Evolutionary conservation across 1,140 invertebrate species (phyloP).

Genomic region (Chymomyza costata): DNA sequence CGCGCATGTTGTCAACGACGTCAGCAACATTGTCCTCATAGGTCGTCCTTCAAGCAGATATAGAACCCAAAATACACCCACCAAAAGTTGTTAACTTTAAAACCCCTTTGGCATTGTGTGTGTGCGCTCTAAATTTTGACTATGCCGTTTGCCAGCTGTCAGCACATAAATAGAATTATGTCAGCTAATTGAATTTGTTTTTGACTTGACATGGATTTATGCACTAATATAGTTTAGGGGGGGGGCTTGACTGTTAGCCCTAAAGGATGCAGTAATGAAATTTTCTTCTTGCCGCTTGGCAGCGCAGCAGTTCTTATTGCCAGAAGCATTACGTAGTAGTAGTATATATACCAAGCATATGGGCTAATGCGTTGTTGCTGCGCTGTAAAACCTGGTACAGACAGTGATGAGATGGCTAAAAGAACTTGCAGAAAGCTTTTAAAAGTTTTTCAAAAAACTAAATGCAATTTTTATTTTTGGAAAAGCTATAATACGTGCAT

Average conservation of each 20-base stretch:
- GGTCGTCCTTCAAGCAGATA: conserved; percentile 12
- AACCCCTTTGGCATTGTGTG: conserved; percentile 45
- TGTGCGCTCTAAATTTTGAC: too few relatives aligned
- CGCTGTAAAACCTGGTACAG: too few relatives aligned
- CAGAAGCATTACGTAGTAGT: too few relatives aligned
- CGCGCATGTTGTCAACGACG: conserved; percentile 26
- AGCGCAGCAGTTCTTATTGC: too few relatives aligned
- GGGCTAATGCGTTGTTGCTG: too few relatives aligned
- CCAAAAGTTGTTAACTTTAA: conserved; percentile 29
- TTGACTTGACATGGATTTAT: conserved; percentile 68
- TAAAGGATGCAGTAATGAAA: conserved; percentile 39
- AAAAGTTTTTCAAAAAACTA: too few relatives aligned
- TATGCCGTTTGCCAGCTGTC: conserved; percentile 64
- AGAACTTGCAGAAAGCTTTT: too few relatives aligned
- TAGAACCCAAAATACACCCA: neutral
- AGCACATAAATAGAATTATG: conserved; percentile 67
- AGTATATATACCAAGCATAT: too few relatives aligned
- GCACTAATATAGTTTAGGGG: conserved; percentile 56
- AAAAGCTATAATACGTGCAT: too few relatives aligned
- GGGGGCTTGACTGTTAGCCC: neutral
- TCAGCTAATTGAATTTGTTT: conserved; percentile 66
- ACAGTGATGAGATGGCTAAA: too few relatives aligned
- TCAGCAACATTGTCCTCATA: conserved; percentile 29
- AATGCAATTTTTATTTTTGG: too few relatives aligned
- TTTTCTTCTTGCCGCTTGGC: conserved; percentile 20